phyloP scores from a whole-genome alignment of 2,888 invertebrate species.

The Brachycybe producta region DNA sequence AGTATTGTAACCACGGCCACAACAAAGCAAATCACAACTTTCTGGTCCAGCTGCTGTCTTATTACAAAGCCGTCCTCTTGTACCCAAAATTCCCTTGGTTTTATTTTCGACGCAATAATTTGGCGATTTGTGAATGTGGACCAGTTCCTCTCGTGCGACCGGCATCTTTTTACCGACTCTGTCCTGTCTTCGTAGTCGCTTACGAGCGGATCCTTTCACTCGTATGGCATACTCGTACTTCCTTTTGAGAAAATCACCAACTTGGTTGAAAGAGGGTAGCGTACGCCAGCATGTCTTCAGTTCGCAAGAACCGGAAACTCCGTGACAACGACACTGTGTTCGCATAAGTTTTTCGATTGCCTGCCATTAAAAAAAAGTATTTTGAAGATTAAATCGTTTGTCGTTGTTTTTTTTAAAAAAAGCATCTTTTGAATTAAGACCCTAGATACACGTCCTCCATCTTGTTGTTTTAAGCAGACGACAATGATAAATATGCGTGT shows the following conservation, averaged over 20 bases:
- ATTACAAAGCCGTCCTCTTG: constrained; percentile 42
- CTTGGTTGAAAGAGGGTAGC: constrained; percentile 40
- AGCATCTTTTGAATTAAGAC: no score
- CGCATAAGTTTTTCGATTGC: constrained; percentile 38
- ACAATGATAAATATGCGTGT: no score
- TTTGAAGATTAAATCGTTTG: constrained; percentile 8
- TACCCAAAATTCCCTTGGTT: constrained; percentile 39
- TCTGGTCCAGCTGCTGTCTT: constrained; percentile 39
- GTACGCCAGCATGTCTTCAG: constrained; percentile 46
- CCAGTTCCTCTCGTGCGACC: constrained; percentile 39
- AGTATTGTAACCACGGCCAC: constrained; percentile 40
- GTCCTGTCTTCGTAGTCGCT: constrained; percentile 37
- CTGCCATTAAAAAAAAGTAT: constrained; percentile 27
- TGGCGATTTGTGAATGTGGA: constrained; percentile 43
- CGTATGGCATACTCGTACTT: constrained; percentile 43
- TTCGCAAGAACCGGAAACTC: constrained; percentile 45
- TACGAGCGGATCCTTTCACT: constrained; percentile 32
- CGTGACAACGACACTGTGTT: constrained; percentile 44
- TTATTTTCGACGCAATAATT: constrained; percentile 41
- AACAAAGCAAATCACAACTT: constrained; percentile 42
- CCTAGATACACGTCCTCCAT: no score
- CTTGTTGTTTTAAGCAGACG: no score
- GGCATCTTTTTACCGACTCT: constrained; percentile 36
- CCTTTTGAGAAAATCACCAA: constrained; percentile 41
- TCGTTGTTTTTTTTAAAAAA: no score